Evolutionary conservation across 2,888 invertebrate genomes (phyloP).

Genomic region (Cephus pulcher): DNA sequence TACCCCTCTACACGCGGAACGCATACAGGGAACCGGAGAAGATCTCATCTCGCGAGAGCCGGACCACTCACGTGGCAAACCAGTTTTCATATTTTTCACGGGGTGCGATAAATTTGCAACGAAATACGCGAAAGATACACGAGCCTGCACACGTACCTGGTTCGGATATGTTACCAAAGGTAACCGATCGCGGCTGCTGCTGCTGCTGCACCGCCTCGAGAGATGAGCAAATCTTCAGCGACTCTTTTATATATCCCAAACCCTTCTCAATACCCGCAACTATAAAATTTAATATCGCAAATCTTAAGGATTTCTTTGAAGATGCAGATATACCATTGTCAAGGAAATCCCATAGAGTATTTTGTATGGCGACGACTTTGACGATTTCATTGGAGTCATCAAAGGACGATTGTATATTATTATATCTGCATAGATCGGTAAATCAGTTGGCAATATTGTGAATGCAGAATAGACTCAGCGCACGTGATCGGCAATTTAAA

Average conservation of each 20-base stretch:
- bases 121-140: conserved; percentile 45
- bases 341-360: neutral
- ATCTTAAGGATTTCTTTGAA: neutral
- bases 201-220: neutral
- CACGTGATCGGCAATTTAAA: neutral
- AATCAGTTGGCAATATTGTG: neutral
- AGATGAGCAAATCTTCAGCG: neutral
- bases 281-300: neutral
- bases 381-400: neutral
- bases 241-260: neutral
- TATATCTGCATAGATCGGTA: neutral
- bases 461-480: neutral
- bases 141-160: conserved; percentile 19
- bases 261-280: neutral
- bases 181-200: conserved; percentile 1
- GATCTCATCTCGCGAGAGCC: conserved; percentile 28
- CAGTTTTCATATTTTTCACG: conserved; percentile 55
- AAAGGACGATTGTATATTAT: neutral
- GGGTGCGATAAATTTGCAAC: conserved; percentile 51
- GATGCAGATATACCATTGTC: neutral
- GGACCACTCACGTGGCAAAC: conserved; percentile 41
- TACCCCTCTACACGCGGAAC: neutral
- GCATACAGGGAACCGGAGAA: conserved; percentile 23
- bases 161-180: conserved; percentile 4
- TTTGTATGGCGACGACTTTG: neutral